Percentiles rank a stretch among this genome's conserved stretches.
Evolutionary conservation across 1,140 invertebrate genomes (phyloP).

Genomic region (Cherax destructor): DNA sequence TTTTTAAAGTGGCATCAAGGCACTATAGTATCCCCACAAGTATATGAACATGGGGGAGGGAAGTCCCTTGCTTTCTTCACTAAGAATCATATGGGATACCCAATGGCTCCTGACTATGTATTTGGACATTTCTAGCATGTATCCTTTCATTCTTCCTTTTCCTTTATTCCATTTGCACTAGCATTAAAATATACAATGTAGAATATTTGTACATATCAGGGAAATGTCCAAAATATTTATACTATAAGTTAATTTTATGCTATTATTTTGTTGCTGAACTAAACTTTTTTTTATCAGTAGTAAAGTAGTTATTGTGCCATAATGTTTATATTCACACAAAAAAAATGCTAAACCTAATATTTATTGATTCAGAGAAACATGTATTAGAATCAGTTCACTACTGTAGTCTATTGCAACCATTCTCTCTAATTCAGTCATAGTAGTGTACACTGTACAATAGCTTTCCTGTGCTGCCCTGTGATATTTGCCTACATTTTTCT

Average conservation of each 20-base stretch:
- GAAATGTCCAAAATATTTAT: neutral
- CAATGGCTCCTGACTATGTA: too few relatives aligned
- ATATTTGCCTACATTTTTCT: neutral
- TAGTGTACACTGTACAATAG: neutral
- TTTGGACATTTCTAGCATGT: neutral
- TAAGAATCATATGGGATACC: too few relatives aligned
- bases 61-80: too few relatives aligned
- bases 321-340: neutral
- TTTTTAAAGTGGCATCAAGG: too few relatives aligned
- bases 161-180: neutral
- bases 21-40: too few relatives aligned
- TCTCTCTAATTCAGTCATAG: neutral
- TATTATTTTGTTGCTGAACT: too few relatives aligned
- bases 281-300: neutral
- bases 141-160: neutral
- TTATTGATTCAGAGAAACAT: neutral
- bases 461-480: neutral
- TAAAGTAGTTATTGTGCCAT: neutral
- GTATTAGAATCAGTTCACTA: neutral
- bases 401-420: neutral
- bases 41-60: too few relatives aligned
- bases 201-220: neutral
- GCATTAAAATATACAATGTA: neutral
- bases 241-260: too few relatives aligned
- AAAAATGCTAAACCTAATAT: neutral